phyloP scores from a whole-genome alignment of 2,797 vertebrate genomes.

The Sebastes elongatus region DNA sequence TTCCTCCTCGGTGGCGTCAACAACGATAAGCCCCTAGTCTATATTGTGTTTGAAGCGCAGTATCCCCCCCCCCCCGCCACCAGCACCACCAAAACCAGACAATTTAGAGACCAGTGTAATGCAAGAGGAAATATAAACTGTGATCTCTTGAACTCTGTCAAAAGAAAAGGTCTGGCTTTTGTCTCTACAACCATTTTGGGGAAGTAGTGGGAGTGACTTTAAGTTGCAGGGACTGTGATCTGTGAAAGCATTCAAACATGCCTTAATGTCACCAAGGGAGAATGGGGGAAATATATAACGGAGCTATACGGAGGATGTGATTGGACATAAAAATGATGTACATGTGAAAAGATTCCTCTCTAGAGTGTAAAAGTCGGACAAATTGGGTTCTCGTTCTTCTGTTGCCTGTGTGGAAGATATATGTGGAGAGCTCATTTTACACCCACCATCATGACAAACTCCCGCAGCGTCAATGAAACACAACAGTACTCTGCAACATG shows the following conservation, averaged over 20 bases:
- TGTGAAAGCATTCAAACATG: slow-evolving; percentile 56
- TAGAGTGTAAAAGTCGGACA: slow-evolving; percentile 31
- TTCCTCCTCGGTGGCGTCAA: slow-evolving; percentile 57
- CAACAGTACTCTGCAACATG: not conserved
- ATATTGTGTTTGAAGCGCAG: slow-evolving; percentile 56
- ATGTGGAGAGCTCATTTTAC: slow-evolving; percentile 16
- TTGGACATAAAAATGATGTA: slow-evolving; percentile 28
- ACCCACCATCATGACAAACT: slow-evolving; percentile 14
- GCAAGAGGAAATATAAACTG: slow-evolving; percentile 75
- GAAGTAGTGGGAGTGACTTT: slow-evolving; percentile 63
- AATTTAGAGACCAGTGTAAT: slow-evolving; percentile 69
- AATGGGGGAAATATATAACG: slow-evolving; percentile 8
- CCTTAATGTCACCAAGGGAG: slow-evolving; percentile 34
- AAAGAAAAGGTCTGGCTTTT: slow-evolving; percentile 69
- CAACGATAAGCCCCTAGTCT: slow-evolving; percentile 59
- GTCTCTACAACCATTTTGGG: slow-evolving; percentile 61
- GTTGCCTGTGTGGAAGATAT: slow-evolving; percentile 5
- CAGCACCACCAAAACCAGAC: slow-evolving; percentile 55
- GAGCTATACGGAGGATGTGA: slow-evolving; percentile 17
- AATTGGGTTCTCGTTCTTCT: slow-evolving; percentile 48
- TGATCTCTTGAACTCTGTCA: slow-evolving; percentile 77
- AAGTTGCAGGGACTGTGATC: slow-evolving; percentile 48
- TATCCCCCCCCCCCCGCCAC: not conserved
- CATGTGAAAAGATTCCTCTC: slow-evolving; percentile 16
- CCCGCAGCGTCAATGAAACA: slow-evolving; percentile 31